These are phyloP conservation scores for Caenorhabditis becei DNA, from an alignment of 2,888 invertebrate genomes.

Conservation along the genomic window DNA sequence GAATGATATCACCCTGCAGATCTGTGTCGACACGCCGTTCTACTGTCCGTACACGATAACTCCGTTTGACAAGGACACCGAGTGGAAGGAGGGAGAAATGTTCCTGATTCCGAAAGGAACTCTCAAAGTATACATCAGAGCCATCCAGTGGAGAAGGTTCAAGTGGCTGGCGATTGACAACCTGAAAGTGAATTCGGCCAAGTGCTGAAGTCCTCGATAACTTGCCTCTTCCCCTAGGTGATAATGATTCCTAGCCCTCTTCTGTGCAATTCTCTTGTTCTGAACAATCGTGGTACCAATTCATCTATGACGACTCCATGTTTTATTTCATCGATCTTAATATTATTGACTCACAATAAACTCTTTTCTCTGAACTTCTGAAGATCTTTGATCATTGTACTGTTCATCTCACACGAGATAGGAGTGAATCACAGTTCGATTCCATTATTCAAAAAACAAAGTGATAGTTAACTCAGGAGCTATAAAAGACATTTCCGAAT, in stretches of 20 bases:
- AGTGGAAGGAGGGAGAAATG: conserved; percentile 71
- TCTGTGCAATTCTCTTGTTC: conserved; percentile 34
- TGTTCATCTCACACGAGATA: no score
- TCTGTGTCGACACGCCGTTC: conserved; percentile 73
- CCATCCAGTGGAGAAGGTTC: conserved; percentile 77
- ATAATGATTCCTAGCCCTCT: conserved; percentile 26
- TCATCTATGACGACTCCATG: conserved; percentile 6
- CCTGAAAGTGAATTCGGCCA: conserved; percentile 52
- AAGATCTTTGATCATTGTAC: not conserved
- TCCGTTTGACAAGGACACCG: conserved; percentile 66
- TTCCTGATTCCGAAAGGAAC: conserved; percentile 70
- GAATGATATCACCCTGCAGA: conserved; percentile 74
- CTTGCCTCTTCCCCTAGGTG: conserved; percentile 10
- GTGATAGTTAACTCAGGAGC: not conserved
- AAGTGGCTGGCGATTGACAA: conserved; percentile 79
- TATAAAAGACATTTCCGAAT: conserved; percentile 8
- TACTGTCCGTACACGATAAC: conserved; percentile 74
- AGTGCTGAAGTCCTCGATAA: conserved; percentile 26
- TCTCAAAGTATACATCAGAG: conserved; percentile 72
- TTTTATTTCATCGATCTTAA: not conserved
- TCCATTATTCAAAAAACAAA: not conserved
- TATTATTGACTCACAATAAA: not conserved
- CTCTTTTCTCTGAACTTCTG: not conserved
- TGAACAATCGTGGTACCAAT: conserved; percentile 32
- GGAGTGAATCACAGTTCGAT: not conserved